Percentiles rank a stretch among this genome's conserved stretches.
Conservation (phyloP, 2,888 invertebrate species). For the Eupithecia exiguata region DNA sequence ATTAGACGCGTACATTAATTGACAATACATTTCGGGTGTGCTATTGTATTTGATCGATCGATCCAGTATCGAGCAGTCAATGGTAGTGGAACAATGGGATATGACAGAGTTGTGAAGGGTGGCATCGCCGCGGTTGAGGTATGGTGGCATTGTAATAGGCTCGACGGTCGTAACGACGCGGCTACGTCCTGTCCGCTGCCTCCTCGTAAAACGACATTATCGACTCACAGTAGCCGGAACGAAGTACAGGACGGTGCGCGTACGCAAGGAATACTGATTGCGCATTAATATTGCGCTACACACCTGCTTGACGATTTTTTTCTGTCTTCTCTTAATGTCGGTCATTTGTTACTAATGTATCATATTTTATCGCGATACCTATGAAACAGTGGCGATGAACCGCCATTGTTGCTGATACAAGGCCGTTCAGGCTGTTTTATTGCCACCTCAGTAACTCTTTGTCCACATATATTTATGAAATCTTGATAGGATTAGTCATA, state of each 20-base stretch:
- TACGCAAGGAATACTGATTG: conserved; percentile 81
- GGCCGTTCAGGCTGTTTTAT: conserved; percentile 67
- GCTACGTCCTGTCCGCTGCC: conserved; percentile 82
- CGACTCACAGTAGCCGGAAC: conserved; percentile 84
- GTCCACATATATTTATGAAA: conserved; percentile 43
- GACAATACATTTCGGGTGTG: conserved; percentile 66
- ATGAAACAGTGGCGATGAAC: conserved; percentile 68
- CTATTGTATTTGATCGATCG: conserved; percentile 53
- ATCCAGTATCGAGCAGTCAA: conserved; percentile 61
- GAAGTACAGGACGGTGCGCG: conserved; percentile 82
- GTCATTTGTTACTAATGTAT: conserved; percentile 81
- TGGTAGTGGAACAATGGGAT: conserved; percentile 68
- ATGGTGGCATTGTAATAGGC: conserved; percentile 81
- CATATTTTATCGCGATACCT: conserved; percentile 76
- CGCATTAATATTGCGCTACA: conserved; percentile 81
- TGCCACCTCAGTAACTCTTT: conserved; percentile 36
- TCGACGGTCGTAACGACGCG: conserved; percentile 79
- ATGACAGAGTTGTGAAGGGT: conserved; percentile 60
- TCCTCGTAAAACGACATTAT: conserved; percentile 83
- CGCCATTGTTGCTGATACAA: conserved; percentile 68
- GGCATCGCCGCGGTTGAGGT: conserved; percentile 69
- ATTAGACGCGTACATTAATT: conserved; percentile 33
- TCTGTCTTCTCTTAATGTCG: conserved; percentile 81
- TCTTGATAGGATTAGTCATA: conserved; percentile 56
- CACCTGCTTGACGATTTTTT: conserved; percentile 81